phyloP scores from a whole-genome alignment of 2,888 invertebrate genomes.

The Drosophila acutilabella region DNA sequence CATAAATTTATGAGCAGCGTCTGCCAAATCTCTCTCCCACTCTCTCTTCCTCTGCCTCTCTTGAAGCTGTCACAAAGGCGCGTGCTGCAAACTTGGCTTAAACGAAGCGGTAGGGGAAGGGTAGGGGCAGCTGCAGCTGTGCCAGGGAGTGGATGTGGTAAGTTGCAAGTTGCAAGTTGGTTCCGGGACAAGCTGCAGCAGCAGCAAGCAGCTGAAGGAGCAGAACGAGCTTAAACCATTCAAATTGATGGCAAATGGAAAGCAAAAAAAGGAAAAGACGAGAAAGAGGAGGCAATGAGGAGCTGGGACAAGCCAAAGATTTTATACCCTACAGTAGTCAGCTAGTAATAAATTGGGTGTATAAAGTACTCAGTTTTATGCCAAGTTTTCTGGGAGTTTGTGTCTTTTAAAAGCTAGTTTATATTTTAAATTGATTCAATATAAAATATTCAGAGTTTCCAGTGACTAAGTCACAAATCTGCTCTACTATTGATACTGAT shows the following conservation, averaged over 20 bases:
- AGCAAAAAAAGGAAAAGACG: not conserved
- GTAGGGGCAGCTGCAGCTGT: slow-evolving; percentile 16
- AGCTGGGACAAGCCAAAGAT: too few relatives aligned
- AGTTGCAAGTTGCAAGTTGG: slow-evolving; percentile 7
- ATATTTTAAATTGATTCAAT: too few relatives aligned
- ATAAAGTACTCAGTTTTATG: too few relatives aligned
- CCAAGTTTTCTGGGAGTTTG: too few relatives aligned
- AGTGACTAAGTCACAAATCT: too few relatives aligned
- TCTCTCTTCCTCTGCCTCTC: not conserved
- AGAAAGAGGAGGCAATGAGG: too few relatives aligned
- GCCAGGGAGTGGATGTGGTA: not conserved
- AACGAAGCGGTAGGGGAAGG: not conserved
- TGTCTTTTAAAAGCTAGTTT: too few relatives aligned
- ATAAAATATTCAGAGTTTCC: too few relatives aligned
- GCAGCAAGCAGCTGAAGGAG: slow-evolving; percentile 20
- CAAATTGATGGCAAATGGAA: slow-evolving; percentile 22
- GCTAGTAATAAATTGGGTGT: too few relatives aligned
- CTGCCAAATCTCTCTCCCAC: slow-evolving; percentile 49
- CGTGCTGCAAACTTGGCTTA: slow-evolving; percentile 14
- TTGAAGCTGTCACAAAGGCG: slow-evolving; percentile 16
- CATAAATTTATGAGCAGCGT: slow-evolving; percentile 74
- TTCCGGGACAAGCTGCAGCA: slow-evolving; percentile 4
- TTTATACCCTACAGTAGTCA: too few relatives aligned
- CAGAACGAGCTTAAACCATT: slow-evolving; percentile 14
- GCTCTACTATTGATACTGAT: too few relatives aligned